Base-by-base conservation (phyloP, 2,113 vertebrate species). In the Ammodramus savannarum region DNA sequence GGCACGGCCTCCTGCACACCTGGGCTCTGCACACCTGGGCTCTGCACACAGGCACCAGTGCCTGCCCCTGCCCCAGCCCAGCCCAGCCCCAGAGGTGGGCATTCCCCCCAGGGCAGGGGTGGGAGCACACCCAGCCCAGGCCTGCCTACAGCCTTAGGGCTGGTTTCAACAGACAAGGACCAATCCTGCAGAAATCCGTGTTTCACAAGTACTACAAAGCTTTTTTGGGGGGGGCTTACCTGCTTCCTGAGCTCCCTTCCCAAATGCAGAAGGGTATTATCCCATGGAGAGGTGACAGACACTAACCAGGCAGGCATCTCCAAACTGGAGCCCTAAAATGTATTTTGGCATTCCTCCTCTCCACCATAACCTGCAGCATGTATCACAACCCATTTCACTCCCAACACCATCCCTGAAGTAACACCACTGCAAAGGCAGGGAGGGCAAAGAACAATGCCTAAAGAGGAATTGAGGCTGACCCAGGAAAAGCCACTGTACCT, bases 401-500 rank as follows among this genome's bases (percentile, higher is more conserved):
- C 48, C 34, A 65, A 6, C 25, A 10, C 18, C 19, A 27, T 5
- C 23, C 44, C 44, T 10, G 0, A 52, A 57, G 12, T 14, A 74
- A 23, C 51, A 36, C 16, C 26, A 5, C 15, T 39, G 44, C 57
- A 75, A 43, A 67, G 16, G 57, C 69, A 55, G 17, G 27, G 44
- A 80, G 55, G 17, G 43, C 29, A 78, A 57, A 69, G 65, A 74
- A 25, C n/a, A 32, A n/a, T 0, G 2, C 49, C 41, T 49, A 6
- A 49, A 38, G 66, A 57, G 48, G 71, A 73, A 58, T 3, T 54
- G 26, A 51, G 22, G 29, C 78, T 82, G 29, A 52, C 3, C 16
- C 34, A 54, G 34, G 29, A 16, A 66, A 54, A 76, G 32, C 3
- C 13, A 9, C 0, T 0, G 23, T 13, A 7, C 27, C 21, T 55